Percentiles rank a stretch among this genome's conserved stretches.
These are phyloP conservation scores for Cotesia congregata DNA, from an alignment of 2,888 invertebrate species.

Conservation along the genomic window DNA sequence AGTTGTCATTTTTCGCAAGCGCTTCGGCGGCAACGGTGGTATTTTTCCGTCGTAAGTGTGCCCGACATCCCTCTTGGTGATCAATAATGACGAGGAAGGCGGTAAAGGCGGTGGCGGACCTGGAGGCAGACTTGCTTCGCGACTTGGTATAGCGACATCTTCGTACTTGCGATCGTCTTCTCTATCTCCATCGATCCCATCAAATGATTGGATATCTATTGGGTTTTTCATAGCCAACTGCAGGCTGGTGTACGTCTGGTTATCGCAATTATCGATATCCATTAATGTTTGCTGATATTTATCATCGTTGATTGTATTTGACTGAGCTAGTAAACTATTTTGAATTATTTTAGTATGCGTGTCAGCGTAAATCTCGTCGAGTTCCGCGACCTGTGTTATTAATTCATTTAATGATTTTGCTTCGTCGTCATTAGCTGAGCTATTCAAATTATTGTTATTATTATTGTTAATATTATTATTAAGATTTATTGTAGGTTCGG, in stretches of 20 bases:
- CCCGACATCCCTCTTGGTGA: slow-evolving; percentile 70
- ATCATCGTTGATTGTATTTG: slow-evolving; percentile 9
- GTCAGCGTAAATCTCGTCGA: slow-evolving; percentile 86
- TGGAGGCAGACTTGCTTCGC: slow-evolving; percentile 62
- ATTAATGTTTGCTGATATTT: slow-evolving; percentile 60
- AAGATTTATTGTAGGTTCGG: slow-evolving; percentile 45
- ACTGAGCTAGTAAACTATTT: slow-evolving; percentile 51
- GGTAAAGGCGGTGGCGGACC: slow-evolving; percentile 56
- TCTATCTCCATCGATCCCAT: slow-evolving; percentile 69
- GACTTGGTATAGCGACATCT: slow-evolving; percentile 73
- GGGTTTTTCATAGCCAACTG: slow-evolving; percentile 91
- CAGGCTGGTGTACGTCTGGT: slow-evolving; percentile 86
- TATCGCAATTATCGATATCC: slow-evolving; percentile 80
- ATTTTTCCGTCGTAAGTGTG: slow-evolving; percentile 75
- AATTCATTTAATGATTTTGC: slow-evolving; percentile 78
- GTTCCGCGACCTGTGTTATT: slow-evolving; percentile 82
- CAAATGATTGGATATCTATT: slow-evolving; percentile 65
- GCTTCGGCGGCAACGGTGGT: slow-evolving; percentile 87
- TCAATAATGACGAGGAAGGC: slow-evolving; percentile 59
- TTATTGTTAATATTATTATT: slow-evolving; percentile 49
- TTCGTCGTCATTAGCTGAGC: slow-evolving; percentile 48
- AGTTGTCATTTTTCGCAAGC: slow-evolving; percentile 69
- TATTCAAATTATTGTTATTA: neutral
- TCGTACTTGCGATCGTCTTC: slow-evolving; percentile 73
- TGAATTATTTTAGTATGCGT: slow-evolving; percentile 75